A percentile compares a stretch with the other conserved stretches of the same genome.
These are phyloP conservation scores for Pelusios castaneus DNA, from an alignment of 2,113 vertebrate genomes.

Conservation along the genomic window DNA sequence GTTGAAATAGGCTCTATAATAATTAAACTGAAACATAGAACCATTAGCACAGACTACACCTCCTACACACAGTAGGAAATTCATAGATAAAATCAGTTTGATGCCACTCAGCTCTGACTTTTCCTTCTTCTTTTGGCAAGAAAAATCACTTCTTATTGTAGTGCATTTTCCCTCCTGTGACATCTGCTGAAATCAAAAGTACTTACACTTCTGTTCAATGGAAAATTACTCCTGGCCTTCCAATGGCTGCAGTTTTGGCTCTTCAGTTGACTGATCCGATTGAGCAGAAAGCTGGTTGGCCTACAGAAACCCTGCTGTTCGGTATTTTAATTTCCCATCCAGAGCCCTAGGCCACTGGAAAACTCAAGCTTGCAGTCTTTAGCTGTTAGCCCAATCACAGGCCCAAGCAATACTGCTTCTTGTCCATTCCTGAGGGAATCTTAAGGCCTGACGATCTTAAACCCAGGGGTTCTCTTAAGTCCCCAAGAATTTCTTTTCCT, in stretches of 20 bases:
- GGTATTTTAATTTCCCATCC: not conserved
- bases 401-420: not conserved
- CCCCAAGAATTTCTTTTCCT: not conserved
- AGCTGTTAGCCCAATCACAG: no score
- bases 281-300: not conserved
- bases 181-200: not conserved
- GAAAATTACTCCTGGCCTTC: not conserved
- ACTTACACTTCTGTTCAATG: not conserved
- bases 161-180: not conserved
- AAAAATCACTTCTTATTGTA: not conserved
- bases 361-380: not conserved
- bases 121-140: not conserved
- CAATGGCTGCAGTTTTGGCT: not conserved
- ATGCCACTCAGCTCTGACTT: not conserved
- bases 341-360: not conserved
- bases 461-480: not conserved
- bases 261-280: not conserved
- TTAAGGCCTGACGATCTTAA: not conserved
- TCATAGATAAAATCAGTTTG: not conserved
- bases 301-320: not conserved
- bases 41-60: not conserved
- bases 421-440: not conserved
- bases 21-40: not conserved
- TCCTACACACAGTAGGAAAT: not conserved
- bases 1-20: no score